phyloP scores from a whole-genome alignment of 2,797 vertebrate genomes.

The Eptatretus atami region DNA sequence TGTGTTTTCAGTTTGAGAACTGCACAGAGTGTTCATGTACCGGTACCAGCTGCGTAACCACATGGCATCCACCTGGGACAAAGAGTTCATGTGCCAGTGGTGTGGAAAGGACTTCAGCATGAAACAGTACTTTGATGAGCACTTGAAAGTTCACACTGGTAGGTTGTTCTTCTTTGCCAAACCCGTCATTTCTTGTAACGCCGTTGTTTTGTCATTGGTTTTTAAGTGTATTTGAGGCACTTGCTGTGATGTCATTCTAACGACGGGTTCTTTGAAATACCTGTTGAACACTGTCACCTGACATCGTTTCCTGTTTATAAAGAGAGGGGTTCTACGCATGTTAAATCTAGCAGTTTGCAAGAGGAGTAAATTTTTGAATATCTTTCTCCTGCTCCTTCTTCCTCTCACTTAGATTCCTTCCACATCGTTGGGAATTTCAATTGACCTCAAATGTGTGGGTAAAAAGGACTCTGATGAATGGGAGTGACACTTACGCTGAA shows the following conservation, averaged over 20 bases:
- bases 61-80: conserved; percentile 93
- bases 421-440: too few species aligned
- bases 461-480: too few species aligned
- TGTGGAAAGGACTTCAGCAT: conserved; percentile 98
- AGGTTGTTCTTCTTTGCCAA: conserved; percentile 13
- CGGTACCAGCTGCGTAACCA: conserved; percentile 92
- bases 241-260: background rate
- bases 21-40: conserved; percentile 70
- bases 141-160: conserved; percentile 98
- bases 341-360: too few species aligned
- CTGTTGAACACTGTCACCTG: too few species aligned
- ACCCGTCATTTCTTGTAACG: background rate
- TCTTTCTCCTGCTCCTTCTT: too few species aligned
- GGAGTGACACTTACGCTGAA: too few species aligned
- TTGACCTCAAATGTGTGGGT: too few species aligned
- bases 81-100: conserved; percentile 98
- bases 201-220: conserved; percentile 3
- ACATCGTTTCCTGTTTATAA: too few species aligned
- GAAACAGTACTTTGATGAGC: conserved; percentile 96
- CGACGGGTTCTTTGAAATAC: too few species aligned
- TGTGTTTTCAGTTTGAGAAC: conserved; percentile 20
- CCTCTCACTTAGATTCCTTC: too few species aligned
- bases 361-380: too few species aligned
- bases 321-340: too few species aligned
- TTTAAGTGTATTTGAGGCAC: background rate